Evolutionary conservation across 2,113 vertebrate species (phyloP), one percentile per base, ranked within the genome.

Genomic region (Rhinoptilus africanus): DNA sequence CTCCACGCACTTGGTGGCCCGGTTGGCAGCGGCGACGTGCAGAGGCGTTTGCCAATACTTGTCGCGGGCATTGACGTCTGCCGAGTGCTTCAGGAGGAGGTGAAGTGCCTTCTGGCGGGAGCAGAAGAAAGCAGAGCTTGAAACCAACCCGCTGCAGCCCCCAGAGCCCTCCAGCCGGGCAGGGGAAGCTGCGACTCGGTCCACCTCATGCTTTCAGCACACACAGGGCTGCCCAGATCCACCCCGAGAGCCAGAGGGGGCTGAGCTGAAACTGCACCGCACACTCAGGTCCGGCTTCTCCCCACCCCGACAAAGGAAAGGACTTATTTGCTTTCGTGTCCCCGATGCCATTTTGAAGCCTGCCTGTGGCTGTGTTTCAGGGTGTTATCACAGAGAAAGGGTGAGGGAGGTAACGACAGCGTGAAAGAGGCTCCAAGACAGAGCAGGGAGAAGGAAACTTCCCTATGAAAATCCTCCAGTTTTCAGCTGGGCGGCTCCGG

Each of bases 21-120:
- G 98, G 97, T 99, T 99, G 96, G 99, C 98, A 5, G 99, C 99
- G 9, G 99, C 99, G 83, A 99, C 98, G 43, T 99, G 99, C 94
- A 99, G 94, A 3, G 99, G 99, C 12, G 99, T 99, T 91, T 99
- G 99, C 98, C 99, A 99, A 83, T 99, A 98, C 97, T 99, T 99
- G 98, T 99, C 99, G 18, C 98, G 98, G 64, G 99, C 94, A 26
- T 99, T 99, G 95, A 98, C 98, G 5, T 99, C 99, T 7, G 99
- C 99, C 12, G 98, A 99, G 93, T 99, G 98, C 94, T 98, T 98
- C 84, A 99, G 97, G 69, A 99, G 98, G 96, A 99, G 95, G 68
- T 98, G 98, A 63, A 99, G 99, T 80, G 99, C 99, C 96, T 98
- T 99, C 99, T 98, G 90, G 64, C 20, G 34, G 67, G 75, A n/a